Evolutionary conservation across 2,888 invertebrate genomes (phyloP).

Genomic region (Ophion obscuratus): DNA sequence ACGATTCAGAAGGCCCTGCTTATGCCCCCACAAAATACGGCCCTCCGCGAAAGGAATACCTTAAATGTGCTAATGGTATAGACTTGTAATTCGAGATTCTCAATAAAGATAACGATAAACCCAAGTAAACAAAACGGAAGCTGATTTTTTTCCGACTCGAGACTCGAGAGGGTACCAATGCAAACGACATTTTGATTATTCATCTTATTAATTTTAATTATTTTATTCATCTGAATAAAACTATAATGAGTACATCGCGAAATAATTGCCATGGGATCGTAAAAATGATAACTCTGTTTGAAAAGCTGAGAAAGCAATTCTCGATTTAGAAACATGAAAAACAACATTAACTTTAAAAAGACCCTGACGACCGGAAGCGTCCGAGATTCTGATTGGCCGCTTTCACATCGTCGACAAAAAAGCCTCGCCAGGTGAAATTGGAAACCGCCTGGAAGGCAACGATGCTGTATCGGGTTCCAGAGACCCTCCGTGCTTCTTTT

Average conservation of each 20-base stretch:
- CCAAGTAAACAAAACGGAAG: not conserved
- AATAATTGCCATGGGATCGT: not conserved
- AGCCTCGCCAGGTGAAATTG: slow-evolving; percentile 42
- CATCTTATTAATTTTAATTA: too few relatives aligned
- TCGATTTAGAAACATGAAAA: slow-evolving; percentile 3
- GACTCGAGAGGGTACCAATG: not conserved
- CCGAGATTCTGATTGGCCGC: slow-evolving; percentile 20
- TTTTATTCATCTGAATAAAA: not conserved
- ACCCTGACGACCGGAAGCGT: slow-evolving; percentile 33
- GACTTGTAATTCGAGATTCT: too few relatives aligned
- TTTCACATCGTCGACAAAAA: slow-evolving; percentile 41
- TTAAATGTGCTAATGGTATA: too few relatives aligned
- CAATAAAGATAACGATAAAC: not conserved
- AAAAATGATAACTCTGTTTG: not conserved
- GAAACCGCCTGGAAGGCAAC: slow-evolving; percentile 36
- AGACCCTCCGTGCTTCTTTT: slow-evolving; percentile 10
- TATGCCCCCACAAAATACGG: too few relatives aligned
- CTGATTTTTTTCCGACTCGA: not conserved
- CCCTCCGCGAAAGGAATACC: too few relatives aligned
- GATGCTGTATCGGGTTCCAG: slow-evolving; percentile 11
- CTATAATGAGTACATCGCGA: not conserved
- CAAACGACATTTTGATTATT: not conserved
- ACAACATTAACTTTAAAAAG: not conserved
- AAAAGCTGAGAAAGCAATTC: not conserved
- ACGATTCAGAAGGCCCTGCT: too few relatives aligned